These are phyloP conservation scores for Lasioglossum zephyrum DNA, from an alignment of 2,888 invertebrate genomes.

Conservation along the genomic window DNA sequence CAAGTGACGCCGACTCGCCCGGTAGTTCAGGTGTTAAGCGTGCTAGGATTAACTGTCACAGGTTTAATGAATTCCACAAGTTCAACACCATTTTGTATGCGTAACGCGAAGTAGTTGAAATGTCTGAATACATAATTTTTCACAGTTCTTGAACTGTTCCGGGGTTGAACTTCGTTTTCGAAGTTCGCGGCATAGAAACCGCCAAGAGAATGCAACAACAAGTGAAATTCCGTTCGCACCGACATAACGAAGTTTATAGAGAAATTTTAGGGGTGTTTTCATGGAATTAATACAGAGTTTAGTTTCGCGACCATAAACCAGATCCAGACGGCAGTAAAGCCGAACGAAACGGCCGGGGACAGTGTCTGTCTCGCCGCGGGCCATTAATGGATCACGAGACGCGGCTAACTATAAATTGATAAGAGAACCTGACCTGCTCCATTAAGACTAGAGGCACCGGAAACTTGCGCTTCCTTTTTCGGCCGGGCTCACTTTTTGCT, in stretches of 20 bases:
- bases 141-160: neutral
- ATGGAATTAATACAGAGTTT: conserved; percentile 82
- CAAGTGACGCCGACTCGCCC: neutral
- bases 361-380: conserved; percentile 73
- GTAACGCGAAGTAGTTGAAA: neutral
- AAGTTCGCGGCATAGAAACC: conserved; percentile 5
- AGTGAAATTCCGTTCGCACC: conserved; percentile 67
- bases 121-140: conserved; percentile 13
- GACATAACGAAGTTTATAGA: conserved; percentile 69
- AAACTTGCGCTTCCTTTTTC: conserved; percentile 33
- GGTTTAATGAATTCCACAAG: neutral
- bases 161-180: conserved; percentile 15
- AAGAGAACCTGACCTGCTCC: conserved; percentile 73
- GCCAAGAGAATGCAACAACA: conserved; percentile 61
- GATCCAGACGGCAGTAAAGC: conserved; percentile 81
- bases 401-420: conserved; percentile 79
- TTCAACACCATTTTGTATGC: neutral
- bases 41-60: neutral
- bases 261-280: conserved; percentile 80
- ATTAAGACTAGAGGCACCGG: conserved; percentile 68
- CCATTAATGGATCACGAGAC: conserved; percentile 81
- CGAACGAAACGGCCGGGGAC: conserved; percentile 78
- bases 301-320: conserved; percentile 80
- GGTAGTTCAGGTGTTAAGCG: neutral
- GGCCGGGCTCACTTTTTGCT: conserved; percentile 27